A percentile compares a stretch with the other conserved stretches of the same genome.
Evolutionary conservation across 1,140 invertebrate species (phyloP).

Genomic region (Cotesia glomerata): DNA sequence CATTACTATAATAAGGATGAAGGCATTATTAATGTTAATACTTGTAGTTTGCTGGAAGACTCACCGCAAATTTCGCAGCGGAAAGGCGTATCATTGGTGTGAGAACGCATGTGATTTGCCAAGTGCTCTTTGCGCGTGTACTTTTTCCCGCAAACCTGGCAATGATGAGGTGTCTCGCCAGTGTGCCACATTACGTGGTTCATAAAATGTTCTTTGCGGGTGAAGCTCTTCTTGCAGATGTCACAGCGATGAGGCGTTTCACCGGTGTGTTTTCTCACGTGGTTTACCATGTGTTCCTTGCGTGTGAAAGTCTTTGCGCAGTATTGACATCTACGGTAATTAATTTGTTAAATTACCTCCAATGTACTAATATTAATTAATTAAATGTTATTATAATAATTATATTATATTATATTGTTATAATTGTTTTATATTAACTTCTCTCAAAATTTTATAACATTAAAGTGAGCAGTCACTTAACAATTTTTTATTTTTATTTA

Average conservation of each 20-base stretch:
- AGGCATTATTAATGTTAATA: neutral
- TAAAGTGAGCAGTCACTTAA: too few species aligned
- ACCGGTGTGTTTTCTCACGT: constrained; percentile 74
- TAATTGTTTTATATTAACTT: too few species aligned
- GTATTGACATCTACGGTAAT: constrained; percentile 63
- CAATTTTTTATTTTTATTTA: too few species aligned
- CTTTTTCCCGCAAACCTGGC: constrained; percentile 77
- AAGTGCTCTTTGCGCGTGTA: constrained; percentile 80
- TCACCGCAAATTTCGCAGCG: constrained; percentile 81
- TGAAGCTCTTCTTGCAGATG: constrained; percentile 74
- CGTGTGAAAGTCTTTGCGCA: constrained; percentile 76
- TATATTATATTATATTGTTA: too few species aligned
- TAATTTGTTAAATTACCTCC: neutral
- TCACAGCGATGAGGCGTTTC: constrained; percentile 78
- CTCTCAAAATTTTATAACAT: too few species aligned
- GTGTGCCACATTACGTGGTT: constrained; percentile 73
- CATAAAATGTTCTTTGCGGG: constrained; percentile 73
- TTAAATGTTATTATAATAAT: too few species aligned
- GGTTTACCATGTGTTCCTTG: constrained; percentile 73
- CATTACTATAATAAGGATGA: neutral
- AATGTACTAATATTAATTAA: neutral
- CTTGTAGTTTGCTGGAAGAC: constrained; percentile 32
- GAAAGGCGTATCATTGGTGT: constrained; percentile 83
- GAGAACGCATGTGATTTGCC: constrained; percentile 78
- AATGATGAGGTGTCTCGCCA: constrained; percentile 77